Conservation (phyloP, 2,113 vertebrate genomes). For the Xenus cinereus region DNA sequence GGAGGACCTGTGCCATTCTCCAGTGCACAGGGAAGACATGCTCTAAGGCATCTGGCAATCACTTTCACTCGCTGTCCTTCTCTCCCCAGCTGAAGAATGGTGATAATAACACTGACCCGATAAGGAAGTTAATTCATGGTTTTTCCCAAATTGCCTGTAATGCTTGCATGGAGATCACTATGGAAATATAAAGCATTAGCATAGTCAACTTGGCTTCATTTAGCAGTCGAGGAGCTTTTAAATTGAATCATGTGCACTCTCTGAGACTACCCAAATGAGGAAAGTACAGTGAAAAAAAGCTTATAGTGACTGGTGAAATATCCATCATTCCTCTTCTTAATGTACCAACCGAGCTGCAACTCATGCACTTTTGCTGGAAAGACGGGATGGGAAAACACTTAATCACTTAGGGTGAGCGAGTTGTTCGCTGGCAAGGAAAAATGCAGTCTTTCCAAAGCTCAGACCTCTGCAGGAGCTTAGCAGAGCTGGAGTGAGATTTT, state of each 20-base stretch:
- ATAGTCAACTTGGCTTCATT: constrained; percentile 16
- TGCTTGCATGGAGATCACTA: neutral
- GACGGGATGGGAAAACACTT: neutral
- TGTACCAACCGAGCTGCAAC: neutral
- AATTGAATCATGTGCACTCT: neutral
- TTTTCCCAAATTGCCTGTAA: neutral
- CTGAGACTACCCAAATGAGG: neutral
- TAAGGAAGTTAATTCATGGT: neutral
- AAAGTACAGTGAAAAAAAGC: neutral
- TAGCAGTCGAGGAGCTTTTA: constrained; percentile 23
- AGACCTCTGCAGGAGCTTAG: neutral
- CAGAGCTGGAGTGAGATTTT: neutral
- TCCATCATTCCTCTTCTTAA: neutral
- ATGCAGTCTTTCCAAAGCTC: neutral
- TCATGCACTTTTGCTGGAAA: neutral
- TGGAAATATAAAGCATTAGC: neutral
- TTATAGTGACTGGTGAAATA: neutral
- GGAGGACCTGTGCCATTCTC: neutral
- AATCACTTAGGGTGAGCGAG: neutral
- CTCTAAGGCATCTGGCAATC: neutral
- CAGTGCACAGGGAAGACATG: neutral
- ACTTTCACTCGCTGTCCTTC: neutral
- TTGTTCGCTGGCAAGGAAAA: neutral
- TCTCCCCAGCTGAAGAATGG: neutral
- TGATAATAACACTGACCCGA: neutral